These are phyloP conservation scores for Bos indicus DNA, from an alignment of 2,113 vertebrate genomes.

Conservation along the genomic window DNA sequence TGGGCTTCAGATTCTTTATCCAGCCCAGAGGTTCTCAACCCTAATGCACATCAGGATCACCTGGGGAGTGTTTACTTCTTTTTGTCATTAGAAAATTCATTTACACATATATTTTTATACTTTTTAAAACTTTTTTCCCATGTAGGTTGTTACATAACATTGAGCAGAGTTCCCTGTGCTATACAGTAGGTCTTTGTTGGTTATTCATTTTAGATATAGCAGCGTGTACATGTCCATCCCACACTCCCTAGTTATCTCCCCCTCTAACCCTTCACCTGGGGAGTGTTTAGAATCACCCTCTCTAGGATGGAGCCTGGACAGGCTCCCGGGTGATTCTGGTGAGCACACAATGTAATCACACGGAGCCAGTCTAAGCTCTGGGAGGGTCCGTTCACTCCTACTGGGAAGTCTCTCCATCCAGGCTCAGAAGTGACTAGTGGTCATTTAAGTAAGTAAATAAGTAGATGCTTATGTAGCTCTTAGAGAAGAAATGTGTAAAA, in stretches of 20 bases:
- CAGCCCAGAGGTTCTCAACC: neutral
- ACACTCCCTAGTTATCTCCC: neutral
- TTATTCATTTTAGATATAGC: neutral
- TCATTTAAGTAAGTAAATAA: constrained; percentile 4
- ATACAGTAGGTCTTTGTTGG: neutral
- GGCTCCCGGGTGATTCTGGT: neutral
- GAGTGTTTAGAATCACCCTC: neutral
- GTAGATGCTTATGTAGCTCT: neutral
- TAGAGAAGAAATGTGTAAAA: constrained; percentile 7
- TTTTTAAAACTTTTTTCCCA: neutral
- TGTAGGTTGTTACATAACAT: neutral
- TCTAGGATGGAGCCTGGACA: neutral
- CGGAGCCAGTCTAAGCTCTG: neutral
- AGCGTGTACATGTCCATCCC: neutral
- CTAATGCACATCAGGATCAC: neutral
- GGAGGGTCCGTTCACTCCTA: neutral
- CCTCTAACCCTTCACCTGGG: neutral
- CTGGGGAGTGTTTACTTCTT: neutral
- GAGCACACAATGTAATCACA: neutral
- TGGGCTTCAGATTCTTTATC: neutral
- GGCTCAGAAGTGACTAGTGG: neutral
- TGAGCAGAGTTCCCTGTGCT: neutral
- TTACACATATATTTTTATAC: neutral
- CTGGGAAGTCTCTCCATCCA: neutral
- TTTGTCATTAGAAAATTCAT: neutral